Evolutionary conservation across 2,113 vertebrate species (phyloP).

Genomic region (Lipophrys pholis): DNA sequence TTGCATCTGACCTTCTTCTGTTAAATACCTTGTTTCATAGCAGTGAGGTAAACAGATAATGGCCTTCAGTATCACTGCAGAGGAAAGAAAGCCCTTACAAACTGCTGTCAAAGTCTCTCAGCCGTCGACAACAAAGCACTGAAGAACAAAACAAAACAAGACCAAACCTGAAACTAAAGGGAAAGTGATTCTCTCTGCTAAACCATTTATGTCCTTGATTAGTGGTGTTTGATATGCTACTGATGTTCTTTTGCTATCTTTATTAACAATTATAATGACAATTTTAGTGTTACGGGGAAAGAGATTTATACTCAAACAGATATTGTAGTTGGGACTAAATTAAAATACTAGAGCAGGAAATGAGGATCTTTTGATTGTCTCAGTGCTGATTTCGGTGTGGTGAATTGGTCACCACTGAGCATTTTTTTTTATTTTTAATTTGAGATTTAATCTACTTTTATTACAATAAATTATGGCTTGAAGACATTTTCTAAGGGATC

Average conservation of each 20-base stretch:
- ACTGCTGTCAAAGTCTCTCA: constrained; percentile 31
- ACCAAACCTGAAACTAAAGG: neutral
- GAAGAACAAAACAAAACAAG: constrained; percentile 18
- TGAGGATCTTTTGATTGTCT: constrained; percentile 57
- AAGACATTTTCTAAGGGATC: constrained; percentile 47
- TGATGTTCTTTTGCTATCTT: no score
- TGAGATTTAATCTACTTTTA: constrained; percentile 73
- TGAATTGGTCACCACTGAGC: constrained; percentile 47
- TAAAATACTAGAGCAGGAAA: constrained; percentile 45
- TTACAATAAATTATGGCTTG: constrained; percentile 68
- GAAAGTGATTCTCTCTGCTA: neutral
- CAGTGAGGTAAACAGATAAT: constrained; percentile 66
- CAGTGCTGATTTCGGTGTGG: constrained; percentile 29
- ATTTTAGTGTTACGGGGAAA: constrained; percentile 26
- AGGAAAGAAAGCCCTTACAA: constrained; percentile 36
- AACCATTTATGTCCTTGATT: neutral
- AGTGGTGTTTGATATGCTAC: neutral
- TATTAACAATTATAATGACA: constrained; percentile 48
- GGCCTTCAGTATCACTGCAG: constrained; percentile 35
- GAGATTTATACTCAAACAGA: constrained; percentile 30
- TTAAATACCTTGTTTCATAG: constrained; percentile 78
- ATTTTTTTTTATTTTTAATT: constrained; percentile 76
- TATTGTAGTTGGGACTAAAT: constrained; percentile 19
- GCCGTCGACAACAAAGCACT: neutral
- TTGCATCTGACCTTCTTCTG: constrained; percentile 80